Conservation (phyloP, 2,797 vertebrate species). For the Chelon auratus region DNA sequence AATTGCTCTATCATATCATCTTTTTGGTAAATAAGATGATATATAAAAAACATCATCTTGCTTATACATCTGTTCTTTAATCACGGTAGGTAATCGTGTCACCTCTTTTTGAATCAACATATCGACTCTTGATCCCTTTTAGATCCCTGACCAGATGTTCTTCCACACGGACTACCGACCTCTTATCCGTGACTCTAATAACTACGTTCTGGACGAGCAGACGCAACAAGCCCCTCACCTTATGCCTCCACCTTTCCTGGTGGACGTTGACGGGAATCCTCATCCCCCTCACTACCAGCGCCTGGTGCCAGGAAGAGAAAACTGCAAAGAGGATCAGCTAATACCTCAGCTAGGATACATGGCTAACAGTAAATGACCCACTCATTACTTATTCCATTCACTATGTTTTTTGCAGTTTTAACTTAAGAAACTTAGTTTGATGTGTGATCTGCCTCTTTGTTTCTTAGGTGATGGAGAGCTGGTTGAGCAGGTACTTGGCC, state of each 20-base stretch:
- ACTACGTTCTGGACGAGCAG: constrained; percentile 98
- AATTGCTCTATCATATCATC: background rate
- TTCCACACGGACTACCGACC: constrained; percentile 99
- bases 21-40: no score
- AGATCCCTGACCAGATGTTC: constrained; percentile 99
- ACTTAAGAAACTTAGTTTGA: constrained; percentile 10
- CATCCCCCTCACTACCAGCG: constrained; percentile 93
- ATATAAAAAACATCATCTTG: background rate
- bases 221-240: constrained; percentile 99
- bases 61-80: background rate
- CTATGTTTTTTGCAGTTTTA: background rate
- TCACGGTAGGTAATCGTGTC: no score
- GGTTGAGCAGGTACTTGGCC: constrained; percentile 97
- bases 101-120: background rate
- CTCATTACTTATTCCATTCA: constrained; percentile 3
- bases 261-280: constrained; percentile 98
- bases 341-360: constrained; percentile 97
- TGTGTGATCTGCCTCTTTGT: constrained; percentile 11
- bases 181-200: constrained; percentile 96
- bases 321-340: constrained; percentile 97
- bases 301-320: constrained; percentile 95
- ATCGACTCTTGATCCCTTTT: constrained; percentile 23
- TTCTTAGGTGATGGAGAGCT: constrained; percentile 93
- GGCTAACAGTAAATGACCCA: constrained; percentile 88
- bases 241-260: constrained; percentile 97